Evolutionary conservation across 1,140 invertebrate genomes (phyloP), one percentile per base, ranked within the genome.

Genomic region (Bilobella aurantiaca): DNA sequence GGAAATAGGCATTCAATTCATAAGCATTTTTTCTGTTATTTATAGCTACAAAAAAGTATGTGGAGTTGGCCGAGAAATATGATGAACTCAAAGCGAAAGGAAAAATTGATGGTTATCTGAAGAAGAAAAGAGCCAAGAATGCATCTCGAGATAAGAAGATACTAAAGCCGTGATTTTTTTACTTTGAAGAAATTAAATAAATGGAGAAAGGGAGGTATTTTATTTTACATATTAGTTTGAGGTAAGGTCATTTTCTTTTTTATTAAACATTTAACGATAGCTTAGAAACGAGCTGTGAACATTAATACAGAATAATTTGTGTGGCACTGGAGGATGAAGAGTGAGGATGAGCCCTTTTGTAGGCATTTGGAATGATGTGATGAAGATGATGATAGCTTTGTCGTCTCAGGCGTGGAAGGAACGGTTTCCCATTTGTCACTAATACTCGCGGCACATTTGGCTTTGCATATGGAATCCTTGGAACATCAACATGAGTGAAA

Each of bases 61-160:
- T 84, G 34, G 79, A 85, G 42, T 74, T 90, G 30, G 82, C 88
- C 14, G 80, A 84, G 28, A 85, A 89, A 75, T 91, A 84, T 71
- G 85, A 88, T 67, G 82, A 86, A 63, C 75, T 90, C 12, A 88
- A 89, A 74, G 81, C 82, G 65, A 78, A 76, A 0, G 88, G 88
- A 34, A 85, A 84, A 78, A 70, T 90, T 2, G 82, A 86, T 65
- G 87, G 88, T 74, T 87, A 90, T 73, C 80, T 91, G 68, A 81
- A 85, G 66, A 87, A 86, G 73, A 80, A 86, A 66, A 78, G 84
- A 5, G 89, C 89, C 70, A 88, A 88, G 73, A 79, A 78, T 72
- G 49, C 49, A 14, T 53, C 49, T 23, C 12, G 49, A 53, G 49
- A 53, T 23, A 53, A 53, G 49, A 53, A 53, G 25, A 18, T 42